Evolutionary conservation across 2,797 vertebrate genomes (phyloP), one percentile per base, ranked within the genome.

Genomic region (Lemur catta): DNA sequence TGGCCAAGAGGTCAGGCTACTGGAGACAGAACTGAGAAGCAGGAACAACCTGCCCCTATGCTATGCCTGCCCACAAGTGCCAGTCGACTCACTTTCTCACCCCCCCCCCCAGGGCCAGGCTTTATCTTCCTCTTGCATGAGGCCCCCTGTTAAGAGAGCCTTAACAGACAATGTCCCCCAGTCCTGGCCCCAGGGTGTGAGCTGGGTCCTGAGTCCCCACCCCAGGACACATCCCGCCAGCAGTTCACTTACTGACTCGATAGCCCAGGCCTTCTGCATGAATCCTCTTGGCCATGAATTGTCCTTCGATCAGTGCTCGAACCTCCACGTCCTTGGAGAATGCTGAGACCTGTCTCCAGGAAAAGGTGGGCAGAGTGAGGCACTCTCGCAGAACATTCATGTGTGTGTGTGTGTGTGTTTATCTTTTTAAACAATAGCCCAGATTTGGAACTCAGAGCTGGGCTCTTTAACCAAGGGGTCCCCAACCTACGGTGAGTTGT

Each of bases 241-340:
- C 50, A 12, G 72, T 52, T 88, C 86, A 99, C 99, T 99, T 98
- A 99, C 99, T 94, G 98, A 99, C 98, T 98, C 98, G 98, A 97
- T 99, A 99, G 30, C 99, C 99, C 91, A 99, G 98, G 20, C 98
- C 98, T 98, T 99, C 99, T 24, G 99, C 99, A 14, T 99, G 99
- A 82, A 99, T 98, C 96, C 99, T 99, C 97, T 99, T 99, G 94
- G 99, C 99, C 99, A 99, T 98, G 97, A 99, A 99, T 98, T 99
- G 99, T 96, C 99, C 99, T 98, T 99, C 99, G 1, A 99, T 98
- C 98, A 99, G 63, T 0, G 99, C 99, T 80, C 99, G 99, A 71
- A 99, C 98, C 98, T 99, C 99, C 96, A 98, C 98, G 88, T 99
- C 98, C 76, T 98, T 95, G 33, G 99, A 98, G 96, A 99, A 99